Conservation (phyloP, 2,797 vertebrate species). For the Betta splendens region DNA sequence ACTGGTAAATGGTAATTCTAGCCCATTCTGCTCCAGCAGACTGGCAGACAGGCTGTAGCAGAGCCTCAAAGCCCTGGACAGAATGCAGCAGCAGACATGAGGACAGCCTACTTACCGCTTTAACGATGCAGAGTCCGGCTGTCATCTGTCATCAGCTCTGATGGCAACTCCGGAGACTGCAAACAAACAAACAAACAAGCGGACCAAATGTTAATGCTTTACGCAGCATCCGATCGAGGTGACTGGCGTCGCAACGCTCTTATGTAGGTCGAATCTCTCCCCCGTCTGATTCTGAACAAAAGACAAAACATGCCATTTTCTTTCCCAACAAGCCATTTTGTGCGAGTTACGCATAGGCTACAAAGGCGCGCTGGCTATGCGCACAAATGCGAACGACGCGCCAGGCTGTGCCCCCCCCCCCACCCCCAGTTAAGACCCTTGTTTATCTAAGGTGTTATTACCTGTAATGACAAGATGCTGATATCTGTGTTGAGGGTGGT, state of each 20-base stretch:
- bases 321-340: conserved; percentile 65
- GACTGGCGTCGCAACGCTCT: conserved; percentile 24
- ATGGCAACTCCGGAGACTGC: conserved; percentile 95
- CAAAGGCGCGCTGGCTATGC: conserved; percentile 52
- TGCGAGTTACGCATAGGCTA: conserved; percentile 59
- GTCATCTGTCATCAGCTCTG: conserved; percentile 93
- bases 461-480: conserved; percentile 97
- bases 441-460: conserved; percentile 70
- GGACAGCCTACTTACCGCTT: conserved; percentile 81
- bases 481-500: conserved; percentile 98
- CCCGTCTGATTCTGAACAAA: conserved; percentile 46
- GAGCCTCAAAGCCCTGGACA: conserved; percentile 63
- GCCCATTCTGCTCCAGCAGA: conserved; percentile 68
- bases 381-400: conserved; percentile 38
- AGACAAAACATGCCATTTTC: conserved; percentile 52
- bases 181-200: conserved; percentile 62
- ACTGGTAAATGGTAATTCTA: conserved; percentile 57
- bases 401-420: not conserved
- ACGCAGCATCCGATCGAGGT: conserved; percentile 27
- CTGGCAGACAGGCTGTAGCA: conserved; percentile 67
- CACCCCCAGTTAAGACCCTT: not conserved
- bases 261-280: conserved; percentile 35
- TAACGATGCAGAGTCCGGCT: conserved; percentile 98
- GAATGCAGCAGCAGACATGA: conserved; percentile 71
- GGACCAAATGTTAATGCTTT: conserved; percentile 55